These are phyloP conservation scores for Antechinus flavipes DNA, from an alignment of 2,113 vertebrate genomes.

Conservation along the genomic window DNA sequence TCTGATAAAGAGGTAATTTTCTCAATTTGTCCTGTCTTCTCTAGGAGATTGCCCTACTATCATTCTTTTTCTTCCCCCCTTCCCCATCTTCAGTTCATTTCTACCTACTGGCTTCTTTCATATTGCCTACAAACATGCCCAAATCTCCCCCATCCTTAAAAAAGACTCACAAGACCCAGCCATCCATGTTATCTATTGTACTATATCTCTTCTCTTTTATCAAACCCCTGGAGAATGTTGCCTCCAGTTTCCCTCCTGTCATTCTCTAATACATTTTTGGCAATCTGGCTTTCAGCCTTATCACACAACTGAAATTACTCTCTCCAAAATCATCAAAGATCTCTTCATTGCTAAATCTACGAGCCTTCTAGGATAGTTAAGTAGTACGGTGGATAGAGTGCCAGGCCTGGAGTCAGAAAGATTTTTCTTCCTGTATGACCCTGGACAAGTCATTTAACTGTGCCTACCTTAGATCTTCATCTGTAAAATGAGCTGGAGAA, in stretches of 20 bases:
- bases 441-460: background rate
- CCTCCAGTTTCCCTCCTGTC: background rate
- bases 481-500: background rate
- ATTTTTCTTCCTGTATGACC: background rate
- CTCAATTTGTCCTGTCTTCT: background rate
- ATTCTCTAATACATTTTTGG: background rate
- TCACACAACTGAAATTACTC: background rate
- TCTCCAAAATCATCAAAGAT: background rate
- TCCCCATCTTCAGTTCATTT: background rate
- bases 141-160: background rate
- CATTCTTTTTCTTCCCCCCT: background rate
- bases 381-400: background rate
- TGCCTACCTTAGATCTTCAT: background rate
- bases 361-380: background rate
- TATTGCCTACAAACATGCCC: background rate
- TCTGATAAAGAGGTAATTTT: background rate
- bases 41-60: background rate
- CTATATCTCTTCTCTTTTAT: background rate
- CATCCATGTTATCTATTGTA: background rate
- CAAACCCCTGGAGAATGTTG: background rate
- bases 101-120: background rate
- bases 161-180: background rate
- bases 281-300: background rate
- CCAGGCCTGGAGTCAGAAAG: background rate
- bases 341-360: background rate